Evolutionary conservation across 2,797 vertebrate species (phyloP).

Genomic region (Dermochelys coriacea): DNA sequence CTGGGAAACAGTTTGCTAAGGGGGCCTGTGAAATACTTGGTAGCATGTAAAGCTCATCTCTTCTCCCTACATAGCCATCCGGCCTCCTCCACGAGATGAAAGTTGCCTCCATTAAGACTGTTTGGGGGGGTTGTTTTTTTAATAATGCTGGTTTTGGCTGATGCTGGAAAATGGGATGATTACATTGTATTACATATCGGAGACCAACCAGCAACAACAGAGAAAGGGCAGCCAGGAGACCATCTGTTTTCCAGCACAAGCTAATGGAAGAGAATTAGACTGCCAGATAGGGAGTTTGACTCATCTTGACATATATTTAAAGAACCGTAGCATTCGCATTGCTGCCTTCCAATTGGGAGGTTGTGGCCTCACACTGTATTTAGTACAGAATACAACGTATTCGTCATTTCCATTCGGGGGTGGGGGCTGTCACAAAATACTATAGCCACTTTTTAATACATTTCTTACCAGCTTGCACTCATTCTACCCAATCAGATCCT

Average conservation of each 20-base stretch:
- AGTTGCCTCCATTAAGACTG: not conserved
- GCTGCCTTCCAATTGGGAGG: not conserved
- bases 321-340: not conserved
- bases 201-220: not conserved
- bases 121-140: not conserved
- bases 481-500: not conserved
- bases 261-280: not conserved
- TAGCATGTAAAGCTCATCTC: no score
- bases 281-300: not conserved
- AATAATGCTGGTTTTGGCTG: not conserved
- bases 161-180: slow-evolving; percentile 5
- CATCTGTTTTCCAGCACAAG: not conserved
- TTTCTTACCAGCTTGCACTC: not conserved
- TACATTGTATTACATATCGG: not conserved
- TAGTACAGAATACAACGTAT: no score
- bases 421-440: not conserved
- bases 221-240: not conserved
- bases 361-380: no score
- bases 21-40: not conserved
- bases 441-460: not conserved
- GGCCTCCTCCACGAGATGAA: not conserved
- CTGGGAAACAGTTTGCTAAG: not conserved
- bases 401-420: not conserved
- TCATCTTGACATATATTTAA: not conserved
- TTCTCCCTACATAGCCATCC: no score